phyloP scores from a whole-genome alignment of 2,888 invertebrate genomes.

The Flabesymbios commensalis region DNA sequence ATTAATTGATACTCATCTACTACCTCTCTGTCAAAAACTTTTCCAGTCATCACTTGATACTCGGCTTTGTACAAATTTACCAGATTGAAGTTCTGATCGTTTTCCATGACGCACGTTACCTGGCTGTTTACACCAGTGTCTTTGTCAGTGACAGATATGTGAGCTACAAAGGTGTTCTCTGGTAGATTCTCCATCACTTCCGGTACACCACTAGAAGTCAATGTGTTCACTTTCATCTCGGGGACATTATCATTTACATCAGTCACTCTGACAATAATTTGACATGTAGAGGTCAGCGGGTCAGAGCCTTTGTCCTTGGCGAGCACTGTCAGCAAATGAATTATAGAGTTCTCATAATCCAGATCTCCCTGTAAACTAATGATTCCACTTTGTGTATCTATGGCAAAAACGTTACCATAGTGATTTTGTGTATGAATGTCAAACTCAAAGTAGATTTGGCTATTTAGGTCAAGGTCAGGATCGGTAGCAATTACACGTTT shows the following conservation, averaged over 20 bases:
- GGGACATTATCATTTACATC: conserved; percentile 49
- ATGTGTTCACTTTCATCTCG: conserved; percentile 39
- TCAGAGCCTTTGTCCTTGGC: conserved; percentile 40
- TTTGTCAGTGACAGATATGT: conserved; percentile 80
- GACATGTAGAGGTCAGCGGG: conserved; percentile 36
- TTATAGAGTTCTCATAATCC: conserved; percentile 27
- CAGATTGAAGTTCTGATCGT: conserved; percentile 37
- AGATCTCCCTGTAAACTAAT: conserved; percentile 24
- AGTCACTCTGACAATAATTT: conserved; percentile 40
- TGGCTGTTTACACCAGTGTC: conserved; percentile 85
- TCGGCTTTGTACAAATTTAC: conserved; percentile 43
- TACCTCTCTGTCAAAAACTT: conserved; percentile 45
- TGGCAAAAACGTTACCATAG: conserved; percentile 32
- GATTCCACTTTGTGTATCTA: conserved; percentile 23
- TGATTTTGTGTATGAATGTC: conserved; percentile 15
- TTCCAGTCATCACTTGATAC: conserved; percentile 62
- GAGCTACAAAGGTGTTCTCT: conserved; percentile 71
- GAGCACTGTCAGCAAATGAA: conserved; percentile 25
- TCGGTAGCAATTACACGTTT: conserved; percentile 28
- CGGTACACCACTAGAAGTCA: conserved; percentile 34
- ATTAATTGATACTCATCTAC: conserved; percentile 41
- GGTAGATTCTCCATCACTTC: conserved; percentile 82
- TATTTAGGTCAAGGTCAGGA: conserved; percentile 26
- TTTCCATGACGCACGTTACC: conserved; percentile 63
- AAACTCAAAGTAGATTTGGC: conserved; percentile 27